Base-by-base conservation (phyloP, 64 coral and sea anemone species). In the Orbicella faveolata region DNA sequence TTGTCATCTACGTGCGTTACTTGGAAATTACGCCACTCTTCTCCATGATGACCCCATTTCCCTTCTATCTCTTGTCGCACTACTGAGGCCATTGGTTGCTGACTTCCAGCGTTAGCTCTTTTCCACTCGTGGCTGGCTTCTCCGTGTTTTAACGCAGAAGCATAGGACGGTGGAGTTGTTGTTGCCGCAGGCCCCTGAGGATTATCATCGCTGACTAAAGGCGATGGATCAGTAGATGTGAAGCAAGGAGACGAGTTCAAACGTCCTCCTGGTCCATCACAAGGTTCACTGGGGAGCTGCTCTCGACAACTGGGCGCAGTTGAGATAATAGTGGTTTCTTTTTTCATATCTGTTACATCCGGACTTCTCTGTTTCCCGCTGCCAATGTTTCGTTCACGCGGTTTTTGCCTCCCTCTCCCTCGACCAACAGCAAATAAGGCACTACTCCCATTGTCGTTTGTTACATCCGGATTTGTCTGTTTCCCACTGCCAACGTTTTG, bases 1-100 rank as follows among this genome's bases (percentile, higher is more conserved):
- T 86, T 39, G 17, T 48, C 36, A 86, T 86, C 83, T 36, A 72
- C 83, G 52, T 86, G 2, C 23, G 63, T 73, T 16, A 63, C 63
- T 23, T 44, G 37, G 53, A 86, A 86, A 15, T 4, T 25, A 51
- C 62, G 66, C 11, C 9, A 4, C 63, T 72, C n/a, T 52, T 73
- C 62, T 63, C 66, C 63, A 35, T 63, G 8, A 20, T 39, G 9
- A 26, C 83, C 37, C 37, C 26, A 13, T 16, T 39, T 86, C 65
- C 83, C 70, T 13, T 52, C 9, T 23, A 44, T 12, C 2, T 12
- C 19, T 44, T 18, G 6, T 79, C 53, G 44, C 18, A 54, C 5
- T 6, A 20, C 64, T n/a, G 23, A 67, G 23, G 64, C 23, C 64
- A 18, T 1, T n/a, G 23, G 5, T 67, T 6, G 14, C 64, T 67